Conservation (phyloP, 1,140 invertebrate genomes). For the Pomacea maculata region DNA sequence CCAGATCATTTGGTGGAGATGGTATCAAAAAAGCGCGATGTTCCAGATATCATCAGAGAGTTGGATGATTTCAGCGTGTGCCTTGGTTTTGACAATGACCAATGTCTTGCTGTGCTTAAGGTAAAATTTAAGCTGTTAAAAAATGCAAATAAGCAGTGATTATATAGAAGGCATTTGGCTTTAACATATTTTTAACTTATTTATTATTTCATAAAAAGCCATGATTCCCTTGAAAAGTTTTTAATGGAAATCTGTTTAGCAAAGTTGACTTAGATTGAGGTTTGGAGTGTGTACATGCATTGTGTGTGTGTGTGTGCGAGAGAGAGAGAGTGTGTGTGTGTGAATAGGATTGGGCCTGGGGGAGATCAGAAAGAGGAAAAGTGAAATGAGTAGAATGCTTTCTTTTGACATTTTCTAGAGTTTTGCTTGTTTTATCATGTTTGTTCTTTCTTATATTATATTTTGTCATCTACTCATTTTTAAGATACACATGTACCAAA, state of each 20-base stretch:
- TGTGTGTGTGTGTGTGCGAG: neutral
- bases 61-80: slow-evolving; percentile 49
- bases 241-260: no score
- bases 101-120: slow-evolving; percentile 51
- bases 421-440: neutral
- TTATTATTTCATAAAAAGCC: no score
- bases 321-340: no score
- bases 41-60: slow-evolving; percentile 42
- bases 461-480: neutral
- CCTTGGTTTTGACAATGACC: slow-evolving; percentile 45
- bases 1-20: slow-evolving; percentile 47
- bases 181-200: no score
- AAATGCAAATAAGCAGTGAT: neutral
- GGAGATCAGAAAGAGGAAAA: no score
- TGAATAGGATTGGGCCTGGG: no score
- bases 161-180: no score
- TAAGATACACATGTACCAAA: neutral
- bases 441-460: neutral
- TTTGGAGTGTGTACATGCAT: neutral
- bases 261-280: no score
- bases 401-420: no score
- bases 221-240: no score
- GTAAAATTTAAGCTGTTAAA: slow-evolving; percentile 24
- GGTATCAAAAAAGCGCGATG: slow-evolving; percentile 38
- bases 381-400: no score